Percentiles rank a stretch among this genome's conserved stretches.
phyloP scores from a whole-genome alignment of 1,140 invertebrate species.

The Penaeus chinensis region DNA sequence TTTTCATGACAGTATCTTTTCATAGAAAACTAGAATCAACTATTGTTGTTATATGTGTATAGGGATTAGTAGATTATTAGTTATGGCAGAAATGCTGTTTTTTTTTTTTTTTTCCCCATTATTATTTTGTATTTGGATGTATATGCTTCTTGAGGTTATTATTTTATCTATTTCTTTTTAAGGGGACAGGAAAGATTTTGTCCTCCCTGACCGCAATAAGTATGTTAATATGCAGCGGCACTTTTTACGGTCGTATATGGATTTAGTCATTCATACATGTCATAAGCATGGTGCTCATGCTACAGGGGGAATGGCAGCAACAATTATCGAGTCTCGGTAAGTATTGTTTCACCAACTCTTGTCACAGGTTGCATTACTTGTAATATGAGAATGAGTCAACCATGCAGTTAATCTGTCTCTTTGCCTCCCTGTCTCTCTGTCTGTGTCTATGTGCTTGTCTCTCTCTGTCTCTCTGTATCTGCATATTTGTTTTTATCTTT shows the following conservation, averaged over 20 bases:
- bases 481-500: no score
- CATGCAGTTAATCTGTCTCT: no score
- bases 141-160: no score
- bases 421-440: no score
- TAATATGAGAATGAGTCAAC: no score
- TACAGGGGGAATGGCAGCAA: constrained; percentile 79
- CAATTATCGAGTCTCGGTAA: constrained; percentile 69
- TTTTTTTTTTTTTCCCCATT: no score
- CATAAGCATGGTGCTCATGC: constrained; percentile 75
- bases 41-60: neutral
- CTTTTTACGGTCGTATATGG: constrained; percentile 76
- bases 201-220: constrained; percentile 78
- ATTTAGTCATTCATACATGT: constrained; percentile 74
- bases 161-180: constrained; percentile 6
- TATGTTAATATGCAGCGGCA: constrained; percentile 76
- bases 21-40: neutral
- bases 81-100: no score
- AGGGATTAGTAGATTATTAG: neutral
- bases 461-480: no score
- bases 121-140: no score
- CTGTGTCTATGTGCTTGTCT: no score
- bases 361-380: no score
- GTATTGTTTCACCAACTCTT: constrained; percentile 62
- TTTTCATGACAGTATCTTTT: constrained; percentile 31
- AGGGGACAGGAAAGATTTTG: constrained; percentile 73